phyloP scores from a whole-genome alignment of 2,113 vertebrate genomes.

The Pollachius pollachius region DNA sequence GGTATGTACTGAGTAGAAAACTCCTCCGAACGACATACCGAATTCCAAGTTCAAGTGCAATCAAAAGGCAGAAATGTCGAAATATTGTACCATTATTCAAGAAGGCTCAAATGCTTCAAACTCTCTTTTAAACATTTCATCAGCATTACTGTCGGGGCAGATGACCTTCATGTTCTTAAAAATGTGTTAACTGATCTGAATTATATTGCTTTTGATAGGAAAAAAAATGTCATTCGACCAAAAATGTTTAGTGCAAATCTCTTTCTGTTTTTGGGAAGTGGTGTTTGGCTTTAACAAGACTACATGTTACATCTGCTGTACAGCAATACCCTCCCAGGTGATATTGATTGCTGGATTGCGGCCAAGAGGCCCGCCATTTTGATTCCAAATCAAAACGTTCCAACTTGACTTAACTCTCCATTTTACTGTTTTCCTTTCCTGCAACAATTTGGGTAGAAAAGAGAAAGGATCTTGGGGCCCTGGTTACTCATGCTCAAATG shows the following conservation, averaged over 20 bases:
- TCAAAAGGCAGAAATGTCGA: constrained; percentile 34
- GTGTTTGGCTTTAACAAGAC: constrained; percentile 47
- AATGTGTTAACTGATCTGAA: constrained; percentile 55
- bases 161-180: constrained; percentile 40
- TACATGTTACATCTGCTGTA: too few species aligned
- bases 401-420: too few species aligned
- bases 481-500: too few species aligned
- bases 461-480: too few species aligned
- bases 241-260: constrained; percentile 80
- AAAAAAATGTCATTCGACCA: constrained; percentile 56
- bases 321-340: too few species aligned
- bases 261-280: constrained; percentile 76
- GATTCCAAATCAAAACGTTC: too few species aligned
- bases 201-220: constrained; percentile 76
- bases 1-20: constrained; percentile 33
- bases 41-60: constrained; percentile 45
- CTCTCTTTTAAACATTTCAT: constrained; percentile 52
- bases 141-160: constrained; percentile 56
- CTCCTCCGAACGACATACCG: constrained; percentile 41
- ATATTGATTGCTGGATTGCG: too few species aligned
- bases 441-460: too few species aligned
- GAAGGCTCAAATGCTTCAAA: constrained; percentile 29
- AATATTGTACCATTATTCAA: constrained; percentile 62
- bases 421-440: too few species aligned
- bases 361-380: too few species aligned